Percentiles rank a stretch among this genome's conserved stretches.
These are phyloP conservation scores for Podiceps cristatus DNA, from an alignment of 2,113 vertebrate genomes.

Conservation along the genomic window DNA sequence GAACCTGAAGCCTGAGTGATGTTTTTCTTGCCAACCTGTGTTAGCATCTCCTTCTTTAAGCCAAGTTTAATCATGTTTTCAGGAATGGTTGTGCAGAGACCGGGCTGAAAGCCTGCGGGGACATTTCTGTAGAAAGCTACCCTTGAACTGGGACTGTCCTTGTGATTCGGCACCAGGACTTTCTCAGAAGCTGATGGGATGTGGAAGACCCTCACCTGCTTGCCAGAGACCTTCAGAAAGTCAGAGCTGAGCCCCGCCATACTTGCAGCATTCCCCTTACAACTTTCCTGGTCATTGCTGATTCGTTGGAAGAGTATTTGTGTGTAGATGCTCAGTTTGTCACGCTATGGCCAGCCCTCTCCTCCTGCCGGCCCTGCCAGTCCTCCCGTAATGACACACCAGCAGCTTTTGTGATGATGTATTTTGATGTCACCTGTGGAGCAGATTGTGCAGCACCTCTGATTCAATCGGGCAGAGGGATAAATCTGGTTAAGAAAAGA, in stretches of 20 bases:
- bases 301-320: not conserved
- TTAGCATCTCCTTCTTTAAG: not conserved
- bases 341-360: not conserved
- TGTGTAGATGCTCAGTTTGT: not conserved
- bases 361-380: not conserved
- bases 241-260: not conserved
- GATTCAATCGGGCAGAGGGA: not conserved
- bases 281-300: not conserved
- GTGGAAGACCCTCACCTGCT: not conserved
- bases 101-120: not conserved
- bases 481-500: not conserved
- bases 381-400: not conserved
- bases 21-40: slow-evolving; percentile 9
- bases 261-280: not conserved
- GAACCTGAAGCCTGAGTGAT: slow-evolving; percentile 5
- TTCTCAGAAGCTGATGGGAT: not conserved
- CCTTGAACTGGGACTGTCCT: not conserved
- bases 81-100: not conserved
- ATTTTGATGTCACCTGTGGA: not conserved
- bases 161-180: not conserved
- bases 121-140: not conserved
- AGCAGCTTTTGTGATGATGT: not conserved
- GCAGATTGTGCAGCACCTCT: not conserved
- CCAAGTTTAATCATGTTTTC: not conserved
- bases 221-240: not conserved